Evolutionary conservation across 53 echinoderm and acorn worm species (phyloP).

Genomic region (Hippasteria phrygiana): DNA sequence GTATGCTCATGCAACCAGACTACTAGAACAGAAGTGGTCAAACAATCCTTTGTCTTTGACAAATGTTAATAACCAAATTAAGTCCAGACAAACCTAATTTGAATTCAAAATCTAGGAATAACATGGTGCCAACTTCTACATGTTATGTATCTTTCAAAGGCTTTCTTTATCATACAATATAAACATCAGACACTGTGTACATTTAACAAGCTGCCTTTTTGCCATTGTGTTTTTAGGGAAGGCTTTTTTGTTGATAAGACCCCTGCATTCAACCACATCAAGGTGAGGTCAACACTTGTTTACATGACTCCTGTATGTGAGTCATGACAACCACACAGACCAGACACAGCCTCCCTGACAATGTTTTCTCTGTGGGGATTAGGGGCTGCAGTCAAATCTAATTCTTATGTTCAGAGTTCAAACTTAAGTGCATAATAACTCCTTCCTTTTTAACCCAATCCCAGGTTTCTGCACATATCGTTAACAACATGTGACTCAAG

Average conservation of each 20-base stretch:
- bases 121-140: too few species aligned
- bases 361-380: background rate
- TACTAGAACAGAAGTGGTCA: too few species aligned
- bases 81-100: too few species aligned
- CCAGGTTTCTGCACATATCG: background rate
- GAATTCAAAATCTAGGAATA: too few species aligned
- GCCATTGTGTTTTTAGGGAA: too few species aligned
- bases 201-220: too few species aligned
- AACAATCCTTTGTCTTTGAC: too few species aligned
- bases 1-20: too few species aligned
- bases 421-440: background rate
- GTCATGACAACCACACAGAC: constrained; percentile 55
- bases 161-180: too few species aligned
- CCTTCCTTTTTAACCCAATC: background rate
- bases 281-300: constrained; percentile 49
- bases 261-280: constrained; percentile 35
- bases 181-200: too few species aligned
- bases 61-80: too few species aligned
- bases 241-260: constrained; percentile 29
- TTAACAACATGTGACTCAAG: background rate
- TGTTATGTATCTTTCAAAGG: too few species aligned
- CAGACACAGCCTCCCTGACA: background rate
- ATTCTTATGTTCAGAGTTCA: constrained; percentile 1
- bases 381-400: background rate
- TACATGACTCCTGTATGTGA: constrained; percentile 17